These are phyloP conservation scores for Apis florea DNA, from an alignment of 1,140 invertebrate species.

Conservation along the genomic window DNA sequence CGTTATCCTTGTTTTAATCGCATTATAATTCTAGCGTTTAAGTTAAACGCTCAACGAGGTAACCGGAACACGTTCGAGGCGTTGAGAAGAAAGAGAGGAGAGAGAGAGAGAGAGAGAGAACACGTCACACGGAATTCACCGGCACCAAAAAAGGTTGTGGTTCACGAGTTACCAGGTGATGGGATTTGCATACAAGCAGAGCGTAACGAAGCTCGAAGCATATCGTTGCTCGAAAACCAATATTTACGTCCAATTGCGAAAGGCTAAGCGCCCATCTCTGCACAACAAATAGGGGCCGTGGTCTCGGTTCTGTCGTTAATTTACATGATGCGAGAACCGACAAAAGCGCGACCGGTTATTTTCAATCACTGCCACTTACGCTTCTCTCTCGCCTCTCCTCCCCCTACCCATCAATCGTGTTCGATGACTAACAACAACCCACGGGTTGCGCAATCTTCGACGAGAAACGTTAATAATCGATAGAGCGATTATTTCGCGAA, in stretches of 20 bases:
- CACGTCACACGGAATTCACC: neutral
- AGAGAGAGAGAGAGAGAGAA: neutral
- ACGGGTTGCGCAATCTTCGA: slow-evolving; percentile 12
- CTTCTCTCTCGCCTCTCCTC: neutral
- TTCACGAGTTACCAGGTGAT: neutral
- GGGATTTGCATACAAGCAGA: neutral
- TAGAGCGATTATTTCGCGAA: slow-evolving; percentile 26
- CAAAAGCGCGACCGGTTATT: slow-evolving; percentile 19
- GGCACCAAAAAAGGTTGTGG: neutral
- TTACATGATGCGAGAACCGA: slow-evolving; percentile 8
- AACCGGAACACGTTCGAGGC: neutral
- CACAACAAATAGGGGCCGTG: neutral
- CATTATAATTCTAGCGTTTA: neutral
- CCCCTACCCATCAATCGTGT: neutral
- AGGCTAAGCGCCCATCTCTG: neutral
- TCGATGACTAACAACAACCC: slow-evolving; percentile 37
- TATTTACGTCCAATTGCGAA: slow-evolving; percentile 28
- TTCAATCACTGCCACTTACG: slow-evolving; percentile 44
- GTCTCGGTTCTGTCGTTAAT: slow-evolving; percentile 14
- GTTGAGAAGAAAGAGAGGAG: neutral
- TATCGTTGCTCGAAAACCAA: neutral
- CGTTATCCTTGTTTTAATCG: neutral
- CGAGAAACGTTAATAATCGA: slow-evolving; percentile 41
- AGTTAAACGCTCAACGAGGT: neutral
- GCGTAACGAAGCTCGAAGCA: slow-evolving; percentile 3